These are phyloP conservation scores for Lagorchestes hirsutus DNA, from an alignment of 2,797 vertebrate species.

Conservation along the genomic window DNA sequence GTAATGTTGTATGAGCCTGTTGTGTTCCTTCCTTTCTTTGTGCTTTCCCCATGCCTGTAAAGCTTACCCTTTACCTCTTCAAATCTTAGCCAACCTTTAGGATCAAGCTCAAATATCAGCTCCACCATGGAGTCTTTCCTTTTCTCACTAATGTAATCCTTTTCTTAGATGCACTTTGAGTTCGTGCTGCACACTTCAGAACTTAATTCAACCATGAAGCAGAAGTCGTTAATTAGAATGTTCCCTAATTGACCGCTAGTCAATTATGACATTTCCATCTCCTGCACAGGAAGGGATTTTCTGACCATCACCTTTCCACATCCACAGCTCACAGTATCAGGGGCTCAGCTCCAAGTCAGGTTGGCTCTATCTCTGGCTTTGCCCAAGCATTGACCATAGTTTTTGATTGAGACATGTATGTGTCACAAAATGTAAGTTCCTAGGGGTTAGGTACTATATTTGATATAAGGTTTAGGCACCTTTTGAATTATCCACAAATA, in stretches of 20 bases:
- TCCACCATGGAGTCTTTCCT: neutral
- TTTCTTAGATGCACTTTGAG: neutral
- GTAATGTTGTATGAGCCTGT: neutral
- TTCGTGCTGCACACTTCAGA: neutral
- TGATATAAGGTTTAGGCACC: neutral
- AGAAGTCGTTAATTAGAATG: neutral
- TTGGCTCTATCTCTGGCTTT: neutral
- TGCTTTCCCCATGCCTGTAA: neutral
- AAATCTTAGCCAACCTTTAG: neutral
- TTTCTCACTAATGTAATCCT: neutral
- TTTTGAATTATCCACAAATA: neutral
- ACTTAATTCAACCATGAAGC: neutral
- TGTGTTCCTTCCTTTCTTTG: constrained; percentile 4
- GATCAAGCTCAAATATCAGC: neutral
- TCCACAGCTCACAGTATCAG: neutral
- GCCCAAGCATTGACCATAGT: neutral
- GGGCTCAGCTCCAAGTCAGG: neutral
- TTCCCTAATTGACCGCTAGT: neutral
- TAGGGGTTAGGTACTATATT: neutral
- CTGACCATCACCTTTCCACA: neutral
- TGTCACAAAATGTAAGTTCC: constrained; percentile 12
- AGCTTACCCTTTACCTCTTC: neutral
- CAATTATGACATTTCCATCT: neutral
- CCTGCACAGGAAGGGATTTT: neutral
- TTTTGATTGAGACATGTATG: neutral